These are phyloP conservation scores for Columba livia DNA, from an alignment of 2,113 vertebrate genomes.

Conservation along the genomic window DNA sequence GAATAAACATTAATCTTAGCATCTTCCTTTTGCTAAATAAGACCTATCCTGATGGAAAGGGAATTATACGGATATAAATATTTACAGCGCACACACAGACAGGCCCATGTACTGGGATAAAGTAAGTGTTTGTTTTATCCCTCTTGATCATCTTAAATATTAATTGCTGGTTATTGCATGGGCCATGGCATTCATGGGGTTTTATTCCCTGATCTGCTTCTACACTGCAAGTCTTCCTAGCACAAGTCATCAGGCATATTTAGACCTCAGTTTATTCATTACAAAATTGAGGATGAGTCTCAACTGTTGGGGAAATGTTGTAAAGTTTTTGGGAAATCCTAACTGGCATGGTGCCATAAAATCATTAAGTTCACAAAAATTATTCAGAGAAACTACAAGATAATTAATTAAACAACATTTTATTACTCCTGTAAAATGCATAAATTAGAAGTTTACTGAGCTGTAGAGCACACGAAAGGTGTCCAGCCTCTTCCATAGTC, in stretches of 20 bases:
- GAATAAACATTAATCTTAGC: background rate
- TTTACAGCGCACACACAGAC: background rate
- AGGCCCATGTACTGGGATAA: rapidly evolving
- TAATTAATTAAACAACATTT: background rate
- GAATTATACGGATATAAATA: background rate
- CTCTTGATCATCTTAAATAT: background rate
- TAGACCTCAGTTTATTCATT: background rate
- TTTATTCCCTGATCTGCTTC: background rate
- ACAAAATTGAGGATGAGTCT: background rate
- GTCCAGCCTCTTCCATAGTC: background rate
- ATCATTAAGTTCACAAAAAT: background rate
- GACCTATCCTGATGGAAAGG: background rate
- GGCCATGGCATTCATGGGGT: background rate
- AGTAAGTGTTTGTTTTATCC: background rate
- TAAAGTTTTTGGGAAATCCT: background rate
- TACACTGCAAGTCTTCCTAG: background rate
- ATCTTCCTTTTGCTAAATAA: background rate
- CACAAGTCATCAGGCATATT: background rate
- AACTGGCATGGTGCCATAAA: rapidly evolving
- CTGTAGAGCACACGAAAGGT: background rate
- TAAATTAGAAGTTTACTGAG: background rate
- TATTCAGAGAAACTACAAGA: background rate
- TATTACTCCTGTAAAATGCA: background rate
- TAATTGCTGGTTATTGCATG: background rate
- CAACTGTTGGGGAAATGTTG: background rate